These are phyloP conservation scores for Sebastes baramenuke DNA, from an alignment of 2,797 vertebrate genomes.

Conservation along the genomic window DNA sequence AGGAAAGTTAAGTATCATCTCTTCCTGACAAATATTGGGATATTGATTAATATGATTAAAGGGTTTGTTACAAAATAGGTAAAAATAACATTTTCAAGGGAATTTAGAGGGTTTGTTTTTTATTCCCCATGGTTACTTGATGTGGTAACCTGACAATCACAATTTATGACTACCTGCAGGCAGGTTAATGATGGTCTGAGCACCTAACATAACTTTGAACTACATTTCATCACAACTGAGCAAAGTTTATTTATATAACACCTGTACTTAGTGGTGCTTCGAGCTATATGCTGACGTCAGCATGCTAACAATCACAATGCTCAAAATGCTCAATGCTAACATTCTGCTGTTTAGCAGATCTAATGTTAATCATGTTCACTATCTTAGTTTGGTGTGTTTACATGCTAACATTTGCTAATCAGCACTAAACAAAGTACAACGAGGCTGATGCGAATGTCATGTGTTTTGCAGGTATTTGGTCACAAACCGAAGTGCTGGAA, in stretches of 20 bases:
- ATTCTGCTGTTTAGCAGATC: neutral
- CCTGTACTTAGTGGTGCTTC: neutral
- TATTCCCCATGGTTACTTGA: neutral
- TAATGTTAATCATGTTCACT: too few relatives aligned
- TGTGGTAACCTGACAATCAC: conserved; percentile 27
- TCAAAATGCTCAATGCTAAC: neutral
- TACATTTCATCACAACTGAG: neutral
- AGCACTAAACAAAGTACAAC: neutral
- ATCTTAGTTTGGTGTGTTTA: too few relatives aligned
- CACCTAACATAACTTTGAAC: neutral
- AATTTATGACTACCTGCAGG: neutral
- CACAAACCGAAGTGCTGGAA: neutral
- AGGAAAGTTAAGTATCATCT: conserved; percentile 5
- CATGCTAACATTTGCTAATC: neutral
- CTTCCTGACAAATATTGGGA: neutral
- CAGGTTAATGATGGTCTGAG: neutral
- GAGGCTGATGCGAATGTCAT: neutral
- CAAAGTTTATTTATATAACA: neutral
- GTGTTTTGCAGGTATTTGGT: neutral
- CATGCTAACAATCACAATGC: neutral
- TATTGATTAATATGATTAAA: neutral
- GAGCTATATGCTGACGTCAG: neutral
- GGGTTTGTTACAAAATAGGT: neutral
- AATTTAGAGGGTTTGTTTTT: neutral
- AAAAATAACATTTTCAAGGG: neutral